Base-by-base conservation (phyloP, 2,888 invertebrate species). In the Phragmatobia fuliginosa region DNA sequence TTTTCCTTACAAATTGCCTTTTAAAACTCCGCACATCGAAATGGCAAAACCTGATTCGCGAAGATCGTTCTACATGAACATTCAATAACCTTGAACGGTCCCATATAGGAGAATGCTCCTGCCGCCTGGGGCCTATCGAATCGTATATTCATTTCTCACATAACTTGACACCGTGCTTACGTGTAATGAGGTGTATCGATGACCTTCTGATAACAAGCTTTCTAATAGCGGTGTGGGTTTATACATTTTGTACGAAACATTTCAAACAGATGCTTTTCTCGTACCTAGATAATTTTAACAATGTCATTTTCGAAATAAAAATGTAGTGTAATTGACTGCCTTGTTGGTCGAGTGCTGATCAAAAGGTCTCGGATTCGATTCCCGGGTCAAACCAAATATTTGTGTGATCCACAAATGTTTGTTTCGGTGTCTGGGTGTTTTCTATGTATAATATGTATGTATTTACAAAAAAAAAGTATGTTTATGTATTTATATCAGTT, bases 121-220 rank as follows among this genome's bases (percentile, higher is more conserved):
- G 56, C 32, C 72, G 66, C 73, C 62, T 32, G 68, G 68, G 71
- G 49, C 61, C 66, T 76, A 79, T 80, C 65, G 75, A 81, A 81
- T 82, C 78, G 76, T 78, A 74, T 79, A 81, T 82, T 80, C 78
- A 82, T 82, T 79, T 76, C 69, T 60, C 73, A 75, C 69, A 70
- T 72, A 78, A 74, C 77, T 66, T 64, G 66, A 71, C 67, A 68
- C 33, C 45, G 62, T 10, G 28, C 38, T 52, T 59, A 58, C 5
- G 65, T 66, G 58, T 66, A 66, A 66, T 58, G 58, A 66, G 66
- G 66, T 32, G 63, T 58, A 66, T 31, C 66, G 56, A 56, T 52
- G 68, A 63, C 63, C 45, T 63, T 31, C 6, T 49, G 49, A 49
- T 62, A 62, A 60, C 45, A 61, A 67, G 61, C 28, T 61, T 49